These are phyloP conservation scores for Alouatta caraya DNA, from an alignment of 2,797 vertebrate genomes.

Conservation along the genomic window DNA sequence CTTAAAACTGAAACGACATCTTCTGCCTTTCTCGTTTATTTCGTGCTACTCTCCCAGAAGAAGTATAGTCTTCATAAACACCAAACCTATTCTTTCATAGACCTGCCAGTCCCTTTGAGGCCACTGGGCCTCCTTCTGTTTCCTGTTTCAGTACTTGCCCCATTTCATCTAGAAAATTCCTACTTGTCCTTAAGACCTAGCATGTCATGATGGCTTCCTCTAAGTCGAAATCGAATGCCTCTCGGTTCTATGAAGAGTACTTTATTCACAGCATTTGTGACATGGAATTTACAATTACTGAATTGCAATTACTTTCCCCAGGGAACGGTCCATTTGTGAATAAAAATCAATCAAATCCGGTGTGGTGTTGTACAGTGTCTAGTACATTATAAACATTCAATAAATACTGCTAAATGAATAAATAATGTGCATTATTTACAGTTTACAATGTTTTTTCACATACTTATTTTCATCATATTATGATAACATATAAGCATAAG, in stretches of 20 bases:
- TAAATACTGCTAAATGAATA: background rate
- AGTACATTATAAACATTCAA: background rate
- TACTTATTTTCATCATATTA: background rate
- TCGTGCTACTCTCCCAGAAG: background rate
- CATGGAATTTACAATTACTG: background rate
- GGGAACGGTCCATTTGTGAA: background rate
- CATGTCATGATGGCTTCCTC: background rate
- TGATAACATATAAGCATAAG: background rate
- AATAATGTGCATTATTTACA: background rate
- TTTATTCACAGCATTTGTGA: constrained; percentile 5
- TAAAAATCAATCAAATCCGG: background rate
- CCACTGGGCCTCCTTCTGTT: background rate
- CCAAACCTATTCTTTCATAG: background rate
- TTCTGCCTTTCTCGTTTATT: background rate
- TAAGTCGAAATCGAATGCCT: background rate
- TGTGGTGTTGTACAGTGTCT: background rate
- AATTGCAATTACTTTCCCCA: constrained; percentile 30
- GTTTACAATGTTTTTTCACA: background rate
- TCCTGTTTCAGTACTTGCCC: background rate
- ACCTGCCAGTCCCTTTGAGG: background rate
- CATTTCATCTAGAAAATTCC: background rate
- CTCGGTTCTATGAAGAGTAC: background rate
- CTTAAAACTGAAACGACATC: background rate
- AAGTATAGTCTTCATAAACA: background rate
- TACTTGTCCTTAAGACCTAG: background rate